Percentiles rank a stretch among this genome's conserved stretches.
Evolutionary conservation across 1,140 invertebrate species (phyloP).

Genomic region (Drosophila ironensis): DNA sequence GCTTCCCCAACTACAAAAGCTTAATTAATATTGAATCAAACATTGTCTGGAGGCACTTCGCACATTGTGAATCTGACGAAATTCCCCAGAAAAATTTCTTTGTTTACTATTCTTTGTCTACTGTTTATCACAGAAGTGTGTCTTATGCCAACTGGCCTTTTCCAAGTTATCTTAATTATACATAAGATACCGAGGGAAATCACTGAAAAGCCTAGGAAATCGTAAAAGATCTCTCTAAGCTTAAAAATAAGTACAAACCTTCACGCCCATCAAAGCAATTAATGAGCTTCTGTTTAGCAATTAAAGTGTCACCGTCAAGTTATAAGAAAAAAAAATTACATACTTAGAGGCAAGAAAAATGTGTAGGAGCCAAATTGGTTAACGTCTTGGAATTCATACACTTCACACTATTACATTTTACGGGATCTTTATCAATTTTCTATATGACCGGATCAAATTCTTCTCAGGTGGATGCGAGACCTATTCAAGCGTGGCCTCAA

Average conservation of each 20-base stretch:
- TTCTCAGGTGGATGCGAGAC: constrained; percentile 81
- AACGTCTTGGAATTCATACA: too few species aligned
- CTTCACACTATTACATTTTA: too few species aligned
- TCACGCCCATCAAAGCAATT: constrained; percentile 11
- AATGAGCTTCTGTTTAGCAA: constrained; percentile 6
- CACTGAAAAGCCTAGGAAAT: constrained; percentile 4
- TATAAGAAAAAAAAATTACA: too few species aligned
- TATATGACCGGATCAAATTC: too few species aligned
- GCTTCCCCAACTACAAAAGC: constrained; percentile 2
- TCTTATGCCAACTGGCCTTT: not conserved
- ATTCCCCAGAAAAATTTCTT: constrained; percentile 10
- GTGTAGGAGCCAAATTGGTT: too few species aligned
- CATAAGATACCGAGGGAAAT: constrained; percentile 7
- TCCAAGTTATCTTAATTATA: constrained; percentile 7
- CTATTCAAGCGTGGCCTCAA: constrained; percentile 81
- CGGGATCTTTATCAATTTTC: not conserved
- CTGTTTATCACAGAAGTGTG: constrained; percentile 10
- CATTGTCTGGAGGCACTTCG: constrained; percentile 7
- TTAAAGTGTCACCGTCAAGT: constrained; percentile 4
- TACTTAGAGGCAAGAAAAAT: too few species aligned
- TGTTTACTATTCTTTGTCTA: not conserved
- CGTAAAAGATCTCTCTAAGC: constrained; percentile 6
- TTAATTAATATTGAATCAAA: constrained; percentile 17
- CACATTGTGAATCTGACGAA: constrained; percentile 16
- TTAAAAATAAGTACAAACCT: constrained; percentile 7